Conservation (phyloP, 1,140 invertebrate species). For the Tetramorium alpestre region DNA sequence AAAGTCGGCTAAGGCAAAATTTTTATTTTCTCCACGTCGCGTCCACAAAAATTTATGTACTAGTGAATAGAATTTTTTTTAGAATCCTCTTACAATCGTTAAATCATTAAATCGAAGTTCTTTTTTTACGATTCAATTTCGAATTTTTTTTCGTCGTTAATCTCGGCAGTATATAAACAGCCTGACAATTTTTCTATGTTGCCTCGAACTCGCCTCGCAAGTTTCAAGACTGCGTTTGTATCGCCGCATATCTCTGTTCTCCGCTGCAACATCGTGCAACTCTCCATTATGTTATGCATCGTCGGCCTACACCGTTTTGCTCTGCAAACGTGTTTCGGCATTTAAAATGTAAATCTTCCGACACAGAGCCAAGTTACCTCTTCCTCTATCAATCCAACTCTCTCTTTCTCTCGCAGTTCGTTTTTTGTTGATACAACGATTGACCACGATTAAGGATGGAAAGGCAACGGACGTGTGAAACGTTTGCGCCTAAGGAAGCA, state of each 20-base stretch:
- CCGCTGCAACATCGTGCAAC: neutral
- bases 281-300: neutral
- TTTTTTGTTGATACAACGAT: slow-evolving; percentile 37
- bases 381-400: neutral
- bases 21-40: neutral
- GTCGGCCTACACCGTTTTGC: neutral
- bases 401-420: neutral
- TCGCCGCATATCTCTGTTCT: neutral
- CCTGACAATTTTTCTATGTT: slow-evolving; percentile 1
- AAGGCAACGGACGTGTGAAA: slow-evolving; percentile 24
- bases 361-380: neutral
- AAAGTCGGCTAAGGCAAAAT: neutral
- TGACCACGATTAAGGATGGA: slow-evolving; percentile 30
- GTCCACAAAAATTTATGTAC: neutral
- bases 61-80: neutral
- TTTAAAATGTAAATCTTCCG: slow-evolving; percentile 46
- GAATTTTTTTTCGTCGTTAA: neutral
- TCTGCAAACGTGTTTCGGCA: slow-evolving; percentile 29
- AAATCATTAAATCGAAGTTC: neutral
- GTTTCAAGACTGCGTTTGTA: slow-evolving; percentile 12
- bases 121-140: slow-evolving; percentile 19
- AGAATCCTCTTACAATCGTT: neutral
- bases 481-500: neutral
- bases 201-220: neutral
- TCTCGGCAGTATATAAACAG: neutral